Evolutionary conservation across 2,888 invertebrate genomes (phyloP).

Genomic region (Hemicrepidius hirtus): DNA sequence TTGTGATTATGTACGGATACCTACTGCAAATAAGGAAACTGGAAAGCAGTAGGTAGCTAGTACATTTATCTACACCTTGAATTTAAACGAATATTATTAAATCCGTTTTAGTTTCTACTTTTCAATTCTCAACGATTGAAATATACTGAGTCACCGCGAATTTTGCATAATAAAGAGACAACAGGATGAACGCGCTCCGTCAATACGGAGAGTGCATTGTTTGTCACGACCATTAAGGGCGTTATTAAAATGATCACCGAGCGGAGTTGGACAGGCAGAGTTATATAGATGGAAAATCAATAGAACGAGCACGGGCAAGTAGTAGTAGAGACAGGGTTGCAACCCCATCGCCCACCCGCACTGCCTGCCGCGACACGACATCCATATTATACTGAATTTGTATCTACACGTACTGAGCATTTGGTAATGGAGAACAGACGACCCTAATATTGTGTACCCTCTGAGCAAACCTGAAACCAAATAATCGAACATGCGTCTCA

Average conservation of each 20-base stretch:
- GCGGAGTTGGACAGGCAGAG: constrained; percentile 49
- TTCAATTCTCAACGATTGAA: constrained; percentile 11
- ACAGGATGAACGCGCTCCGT: constrained; percentile 28
- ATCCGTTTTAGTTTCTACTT: constrained; percentile 23
- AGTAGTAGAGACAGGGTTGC: constrained; percentile 47
- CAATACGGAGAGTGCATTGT: constrained; percentile 48
- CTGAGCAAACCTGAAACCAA: constrained; percentile 36
- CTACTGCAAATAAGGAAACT: constrained; percentile 15
- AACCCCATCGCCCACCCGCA: constrained; percentile 47
- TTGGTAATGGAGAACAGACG: constrained; percentile 43
- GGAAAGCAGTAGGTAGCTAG: constrained; percentile 6
- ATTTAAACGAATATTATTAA: constrained; percentile 1
- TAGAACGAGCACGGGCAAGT: constrained; percentile 49
- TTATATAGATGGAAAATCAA: constrained; percentile 52
- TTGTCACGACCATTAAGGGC: constrained; percentile 52
- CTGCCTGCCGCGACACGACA: constrained; percentile 49
- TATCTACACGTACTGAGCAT: constrained; percentile 49
- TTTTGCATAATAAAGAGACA: constrained; percentile 17
- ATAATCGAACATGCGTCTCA: constrained; percentile 33
- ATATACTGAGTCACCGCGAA: constrained; percentile 22
- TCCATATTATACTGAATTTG: constrained; percentile 56
- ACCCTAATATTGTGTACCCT: constrained; percentile 52
- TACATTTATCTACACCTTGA: not conserved
- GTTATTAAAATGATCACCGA: constrained; percentile 53
- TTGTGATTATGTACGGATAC: not conserved